These are phyloP conservation scores for Zapus hudsonius DNA, from an alignment of 2,113 vertebrate genomes.

Conservation along the genomic window DNA sequence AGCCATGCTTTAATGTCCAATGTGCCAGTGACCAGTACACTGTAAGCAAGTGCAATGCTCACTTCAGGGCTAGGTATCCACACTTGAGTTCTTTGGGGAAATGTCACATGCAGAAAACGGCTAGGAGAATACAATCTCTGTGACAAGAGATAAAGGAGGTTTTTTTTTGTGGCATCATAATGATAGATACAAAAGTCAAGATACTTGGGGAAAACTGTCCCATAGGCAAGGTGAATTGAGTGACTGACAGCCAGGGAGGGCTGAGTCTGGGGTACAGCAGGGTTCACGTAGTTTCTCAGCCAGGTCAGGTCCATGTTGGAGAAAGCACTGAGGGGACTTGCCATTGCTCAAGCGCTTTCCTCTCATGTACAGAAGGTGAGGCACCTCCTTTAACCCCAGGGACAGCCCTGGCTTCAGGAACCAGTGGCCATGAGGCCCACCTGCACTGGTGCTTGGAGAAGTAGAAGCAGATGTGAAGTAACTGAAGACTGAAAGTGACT, in stretches of 20 bases:
- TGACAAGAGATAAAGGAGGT: not conserved
- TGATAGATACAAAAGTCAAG: not conserved
- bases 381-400: no score
- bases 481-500: not conserved
- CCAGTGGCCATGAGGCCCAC: no score
- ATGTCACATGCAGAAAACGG: not conserved
- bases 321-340: no score
- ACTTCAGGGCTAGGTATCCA: no score
- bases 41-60: not conserved
- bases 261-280: not conserved
- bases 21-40: not conserved
- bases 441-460: not conserved
- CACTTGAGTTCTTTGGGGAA: not conserved
- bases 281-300: not conserved
- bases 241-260: not conserved
- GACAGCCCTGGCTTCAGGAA: not conserved
- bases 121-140: not conserved
- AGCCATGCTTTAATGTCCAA: not conserved
- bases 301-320: accelerated
- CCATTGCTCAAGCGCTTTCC: accelerated
- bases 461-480: not conserved
- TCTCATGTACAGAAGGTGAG: not conserved
- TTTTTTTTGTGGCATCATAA: not conserved
- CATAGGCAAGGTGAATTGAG: not conserved
- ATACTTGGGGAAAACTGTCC: not conserved